Evolutionary conservation across 2,888 invertebrate genomes (phyloP).

Genomic region (Cordylochernes scorpioides): DNA sequence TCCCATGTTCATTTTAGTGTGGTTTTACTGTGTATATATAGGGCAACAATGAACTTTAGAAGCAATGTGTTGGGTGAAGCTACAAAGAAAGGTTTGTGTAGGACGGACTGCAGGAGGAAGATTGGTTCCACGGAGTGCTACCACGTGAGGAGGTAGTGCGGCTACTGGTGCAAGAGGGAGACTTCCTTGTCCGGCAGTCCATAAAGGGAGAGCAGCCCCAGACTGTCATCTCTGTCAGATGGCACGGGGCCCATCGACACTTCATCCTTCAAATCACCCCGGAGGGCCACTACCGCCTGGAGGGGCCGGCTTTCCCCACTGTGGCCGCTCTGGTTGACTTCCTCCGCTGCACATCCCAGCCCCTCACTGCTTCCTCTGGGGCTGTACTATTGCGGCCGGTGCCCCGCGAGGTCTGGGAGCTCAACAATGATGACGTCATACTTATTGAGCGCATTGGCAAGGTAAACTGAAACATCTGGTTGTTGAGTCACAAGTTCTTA

Average conservation of each 20-base stretch:
- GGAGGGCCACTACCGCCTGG: constrained; percentile 77
- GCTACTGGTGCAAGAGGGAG: constrained; percentile 65
- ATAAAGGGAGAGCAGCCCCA: constrained; percentile 69
- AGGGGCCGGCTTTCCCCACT: constrained; percentile 73
- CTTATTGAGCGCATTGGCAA: constrained; percentile 74
- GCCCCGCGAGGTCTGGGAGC: constrained; percentile 70
- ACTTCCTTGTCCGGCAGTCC: constrained; percentile 77
- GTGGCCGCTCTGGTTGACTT: constrained; percentile 70
- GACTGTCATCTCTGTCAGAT: constrained; percentile 74
- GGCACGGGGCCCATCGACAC: constrained; percentile 87
- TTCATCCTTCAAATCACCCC: constrained; percentile 83
- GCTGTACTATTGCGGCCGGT: constrained; percentile 62
- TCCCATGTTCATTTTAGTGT: too few species aligned
- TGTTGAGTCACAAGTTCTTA: neutral
- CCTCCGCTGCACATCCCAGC: constrained; percentile 55
- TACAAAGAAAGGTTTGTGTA: too few species aligned
- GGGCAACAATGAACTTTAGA: too few species aligned
- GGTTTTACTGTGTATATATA: too few species aligned
- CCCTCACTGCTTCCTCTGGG: constrained; percentile 73
- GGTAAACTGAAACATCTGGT: constrained; percentile 30
- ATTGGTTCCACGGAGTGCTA: constrained; percentile 89
- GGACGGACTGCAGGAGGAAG: constrained; percentile 62
- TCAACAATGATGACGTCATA: constrained; percentile 79
- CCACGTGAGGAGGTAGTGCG: constrained; percentile 85
- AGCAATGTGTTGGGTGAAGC: too few species aligned